These are phyloP conservation scores for Bombus impatiens DNA, from an alignment of 1,140 invertebrate species.

Conservation along the genomic window DNA sequence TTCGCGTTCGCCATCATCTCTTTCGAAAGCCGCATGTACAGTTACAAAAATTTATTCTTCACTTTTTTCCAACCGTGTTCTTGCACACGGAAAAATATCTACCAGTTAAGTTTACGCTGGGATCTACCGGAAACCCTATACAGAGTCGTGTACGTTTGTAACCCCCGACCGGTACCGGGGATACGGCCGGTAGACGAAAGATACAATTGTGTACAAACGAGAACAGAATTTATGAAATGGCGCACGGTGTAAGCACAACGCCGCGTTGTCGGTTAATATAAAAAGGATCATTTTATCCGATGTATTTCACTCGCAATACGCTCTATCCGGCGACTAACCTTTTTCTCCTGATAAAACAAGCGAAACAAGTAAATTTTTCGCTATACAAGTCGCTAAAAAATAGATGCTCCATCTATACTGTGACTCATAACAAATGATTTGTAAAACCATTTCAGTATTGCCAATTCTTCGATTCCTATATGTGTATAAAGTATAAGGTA, in stretches of 20 bases:
- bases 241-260: neutral
- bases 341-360: neutral
- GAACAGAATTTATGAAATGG: slow-evolving; percentile 23
- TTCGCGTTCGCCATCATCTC: neutral
- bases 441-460: neutral
- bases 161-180: neutral
- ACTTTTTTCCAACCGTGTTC: too few relatives aligned
- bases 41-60: slow-evolving; percentile 17
- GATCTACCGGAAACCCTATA: slow-evolving; percentile 16
- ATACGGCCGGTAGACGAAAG: slow-evolving; percentile 5
- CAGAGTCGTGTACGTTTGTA: slow-evolving; percentile 1
- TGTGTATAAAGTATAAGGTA: neutral
- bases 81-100: slow-evolving; percentile 28
- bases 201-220: slow-evolving; percentile 44
- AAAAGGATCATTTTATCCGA: neutral
- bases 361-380: neutral
- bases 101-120: slow-evolving; percentile 18
- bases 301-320: neutral
- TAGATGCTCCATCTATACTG: neutral
- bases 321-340: neutral
- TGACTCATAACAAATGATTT: neutral
- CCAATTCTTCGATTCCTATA: too few relatives aligned
- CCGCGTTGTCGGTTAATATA: slow-evolving; percentile 7
- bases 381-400: neutral
- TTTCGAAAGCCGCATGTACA: slow-evolving; percentile 13